Evolutionary conservation across 2,888 invertebrate genomes (phyloP), one percentile per base, ranked within the genome.

Genomic region (Lottia scabra): DNA sequence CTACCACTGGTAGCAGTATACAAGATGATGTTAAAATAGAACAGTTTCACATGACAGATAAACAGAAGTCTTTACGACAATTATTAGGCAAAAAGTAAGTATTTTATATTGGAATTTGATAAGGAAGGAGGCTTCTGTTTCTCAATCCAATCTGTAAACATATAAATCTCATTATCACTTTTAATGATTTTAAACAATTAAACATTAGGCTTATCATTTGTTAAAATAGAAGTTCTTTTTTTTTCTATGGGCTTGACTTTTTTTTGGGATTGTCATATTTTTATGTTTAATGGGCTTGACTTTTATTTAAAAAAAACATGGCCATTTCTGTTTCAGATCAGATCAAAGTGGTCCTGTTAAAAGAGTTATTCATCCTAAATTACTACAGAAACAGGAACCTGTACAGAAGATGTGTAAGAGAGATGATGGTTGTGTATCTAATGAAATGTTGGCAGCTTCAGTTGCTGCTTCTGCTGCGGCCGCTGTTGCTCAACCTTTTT

Each of bases 391-490:
- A 62, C 65, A 65, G 19, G 23, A 16, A 6, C n/a, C 16, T 5
- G 66, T n/a, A 23, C 38, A 46, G 48, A 62, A 26, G 62, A 38
- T 43, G 65, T 19, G 63, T 77, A 56, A 30, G 15, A 46, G 16
- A n/a, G 30, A 44, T 30, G 44, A 26, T 27, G 46, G 30, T 15
- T 56, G 44, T 69, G 43, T 30, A 13, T 23, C 27, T 44, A 44
- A 43, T 5, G 69, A 46, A 26, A 80, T 74, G 65, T 76, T 80
- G 63, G 81, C 86, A 13, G 85, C 86, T 13, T 85, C 86, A 16
- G 86, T 85, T 8, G 87, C 86, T 45, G 87, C 87, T 3, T 84
- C 86, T 70, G 85, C 85, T 67, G 87, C 87, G 63, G 85, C 86
- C 15, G 87, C 87, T 46, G 87, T 85, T n/a, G 84, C 87, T 23